Percentiles rank a stretch among this genome's conserved stretches.
Conservation (phyloP, 2,797 vertebrate genomes). For the Bryconaethiops microstoma region DNA sequence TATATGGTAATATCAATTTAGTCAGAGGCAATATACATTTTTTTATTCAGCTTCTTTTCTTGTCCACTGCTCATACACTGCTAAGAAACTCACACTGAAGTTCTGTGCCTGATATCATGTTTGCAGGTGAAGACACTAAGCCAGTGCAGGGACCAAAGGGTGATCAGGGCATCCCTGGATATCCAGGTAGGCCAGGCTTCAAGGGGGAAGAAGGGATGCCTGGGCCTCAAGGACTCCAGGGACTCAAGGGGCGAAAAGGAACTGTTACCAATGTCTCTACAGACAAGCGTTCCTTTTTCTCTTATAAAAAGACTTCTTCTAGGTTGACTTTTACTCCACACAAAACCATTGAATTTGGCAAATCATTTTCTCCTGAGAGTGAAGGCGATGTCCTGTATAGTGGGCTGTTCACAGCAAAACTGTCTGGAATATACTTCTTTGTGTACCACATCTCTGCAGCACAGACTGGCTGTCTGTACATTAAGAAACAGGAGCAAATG, state of each 20-base stretch:
- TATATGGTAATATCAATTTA: too few species aligned
- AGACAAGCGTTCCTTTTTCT: constrained; percentile 71
- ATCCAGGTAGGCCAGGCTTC: constrained; percentile 79
- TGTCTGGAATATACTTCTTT: constrained; percentile 81
- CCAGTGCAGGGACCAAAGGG: constrained; percentile 70
- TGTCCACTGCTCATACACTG: too few species aligned
- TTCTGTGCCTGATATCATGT: not conserved
- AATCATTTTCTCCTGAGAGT: constrained; percentile 8
- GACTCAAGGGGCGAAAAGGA: constrained; percentile 66
- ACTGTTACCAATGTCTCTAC: constrained; percentile 62
- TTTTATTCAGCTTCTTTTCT: too few species aligned
- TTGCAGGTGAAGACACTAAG: constrained; percentile 53
- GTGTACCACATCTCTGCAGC: constrained; percentile 79
- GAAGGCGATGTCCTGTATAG: constrained; percentile 43
- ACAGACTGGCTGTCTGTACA: constrained; percentile 69
- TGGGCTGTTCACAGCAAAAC: constrained; percentile 67
- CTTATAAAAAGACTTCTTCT: constrained; percentile 57
- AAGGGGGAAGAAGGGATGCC: constrained; percentile 60
- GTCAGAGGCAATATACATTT: too few species aligned
- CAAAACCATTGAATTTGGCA: constrained; percentile 72
- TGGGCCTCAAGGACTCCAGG: constrained; percentile 56
- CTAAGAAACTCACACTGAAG: not conserved
- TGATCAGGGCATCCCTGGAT: constrained; percentile 63
- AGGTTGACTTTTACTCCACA: not conserved
- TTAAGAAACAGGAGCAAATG: constrained; percentile 62